A percentile compares a stretch with the other conserved stretches of the same genome.
Conservation (phyloP, 2,888 invertebrate genomes). For the Timema podura region DNA sequence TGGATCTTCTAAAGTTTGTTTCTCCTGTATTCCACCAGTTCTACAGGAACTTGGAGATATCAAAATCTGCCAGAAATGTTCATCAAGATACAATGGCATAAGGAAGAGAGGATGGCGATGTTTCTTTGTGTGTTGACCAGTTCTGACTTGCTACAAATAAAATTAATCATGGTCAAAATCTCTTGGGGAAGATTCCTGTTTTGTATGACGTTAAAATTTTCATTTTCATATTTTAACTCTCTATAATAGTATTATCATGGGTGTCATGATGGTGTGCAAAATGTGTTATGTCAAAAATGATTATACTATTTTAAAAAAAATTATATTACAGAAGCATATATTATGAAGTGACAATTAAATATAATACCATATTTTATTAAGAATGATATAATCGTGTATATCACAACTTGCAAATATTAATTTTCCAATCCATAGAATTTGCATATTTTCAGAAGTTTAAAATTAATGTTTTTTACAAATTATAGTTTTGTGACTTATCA, state of each 20-base stretch:
- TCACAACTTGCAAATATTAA: not conserved
- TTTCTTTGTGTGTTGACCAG: not conserved
- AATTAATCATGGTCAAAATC: not conserved
- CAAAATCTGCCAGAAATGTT: not conserved
- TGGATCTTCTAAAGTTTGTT: not conserved
- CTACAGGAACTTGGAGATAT: not conserved
- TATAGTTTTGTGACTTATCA: not conserved
- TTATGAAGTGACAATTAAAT: no score
- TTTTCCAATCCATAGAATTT: not conserved
- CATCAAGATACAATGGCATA: conserved; percentile 1
- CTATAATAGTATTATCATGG: not conserved
- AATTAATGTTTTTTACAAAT: not conserved
- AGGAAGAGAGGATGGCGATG: not conserved
- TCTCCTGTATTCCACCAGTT: not conserved
- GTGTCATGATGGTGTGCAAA: conserved; percentile 1
- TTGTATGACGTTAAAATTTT: no score
- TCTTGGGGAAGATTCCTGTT: no score
- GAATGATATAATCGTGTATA: not conserved
- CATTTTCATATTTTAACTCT: not conserved
- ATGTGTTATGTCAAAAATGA: not conserved
- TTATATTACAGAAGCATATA: no score
- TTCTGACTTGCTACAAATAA: not conserved
- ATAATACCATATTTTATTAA: not conserved
- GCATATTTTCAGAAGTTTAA: not conserved
- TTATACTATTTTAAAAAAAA: not conserved